These are phyloP conservation scores for Spinus pinus DNA, from an alignment of 2,797 vertebrate species.

Conservation along the genomic window DNA sequence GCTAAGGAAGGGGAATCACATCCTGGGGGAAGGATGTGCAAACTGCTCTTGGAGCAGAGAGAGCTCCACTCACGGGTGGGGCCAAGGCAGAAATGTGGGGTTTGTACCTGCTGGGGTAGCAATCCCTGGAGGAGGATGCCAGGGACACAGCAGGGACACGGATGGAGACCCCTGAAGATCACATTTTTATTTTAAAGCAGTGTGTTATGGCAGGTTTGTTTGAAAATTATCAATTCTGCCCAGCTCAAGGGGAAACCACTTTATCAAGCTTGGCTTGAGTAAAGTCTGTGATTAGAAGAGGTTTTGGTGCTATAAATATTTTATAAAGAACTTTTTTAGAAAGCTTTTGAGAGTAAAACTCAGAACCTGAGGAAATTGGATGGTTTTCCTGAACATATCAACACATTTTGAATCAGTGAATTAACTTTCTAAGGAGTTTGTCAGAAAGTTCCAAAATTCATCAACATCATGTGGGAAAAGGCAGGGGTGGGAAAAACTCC, in stretches of 20 bases:
- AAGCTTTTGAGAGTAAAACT: background rate
- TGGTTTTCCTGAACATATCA: background rate
- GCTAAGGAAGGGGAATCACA: background rate
- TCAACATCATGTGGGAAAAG: background rate
- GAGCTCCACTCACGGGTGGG: background rate
- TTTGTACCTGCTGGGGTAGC: rapidly evolving
- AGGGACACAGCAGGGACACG: background rate
- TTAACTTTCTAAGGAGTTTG: background rate
- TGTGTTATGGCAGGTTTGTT: background rate
- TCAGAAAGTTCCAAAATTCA: background rate
- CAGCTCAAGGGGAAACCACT: background rate
- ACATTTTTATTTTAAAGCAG: background rate
- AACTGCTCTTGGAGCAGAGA: background rate
- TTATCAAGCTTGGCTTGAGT: background rate
- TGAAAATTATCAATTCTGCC: background rate
- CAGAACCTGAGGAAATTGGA: background rate
- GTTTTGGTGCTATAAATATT: background rate
- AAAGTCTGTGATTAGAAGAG: background rate
- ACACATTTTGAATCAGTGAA: background rate
- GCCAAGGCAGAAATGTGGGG: background rate
- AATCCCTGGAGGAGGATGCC: background rate
- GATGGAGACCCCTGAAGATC: background rate
- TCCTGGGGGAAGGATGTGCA: background rate
- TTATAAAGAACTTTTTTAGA: rapidly evolving
- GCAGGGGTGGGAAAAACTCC: background rate